These are phyloP conservation scores for Megathymus violae DNA, from an alignment of 1,140 invertebrate species.

Conservation along the genomic window DNA sequence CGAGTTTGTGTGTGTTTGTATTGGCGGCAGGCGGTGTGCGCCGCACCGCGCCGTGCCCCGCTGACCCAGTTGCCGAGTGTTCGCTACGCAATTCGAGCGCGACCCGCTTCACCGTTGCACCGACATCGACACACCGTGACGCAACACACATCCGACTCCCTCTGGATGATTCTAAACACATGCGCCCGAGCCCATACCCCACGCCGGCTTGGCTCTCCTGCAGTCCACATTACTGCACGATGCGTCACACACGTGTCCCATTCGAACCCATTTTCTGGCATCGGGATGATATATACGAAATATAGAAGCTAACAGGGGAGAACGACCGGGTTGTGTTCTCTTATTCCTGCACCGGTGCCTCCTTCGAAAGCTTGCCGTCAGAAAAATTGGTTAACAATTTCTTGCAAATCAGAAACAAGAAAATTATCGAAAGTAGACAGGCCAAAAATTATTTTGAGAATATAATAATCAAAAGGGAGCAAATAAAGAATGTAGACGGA, in stretches of 20 bases:
- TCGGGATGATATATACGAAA: too few species aligned
- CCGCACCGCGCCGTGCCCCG: slow-evolving; percentile 71
- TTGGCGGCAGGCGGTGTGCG: slow-evolving; percentile 50
- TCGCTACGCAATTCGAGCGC: slow-evolving; percentile 78
- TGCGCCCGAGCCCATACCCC: not conserved
- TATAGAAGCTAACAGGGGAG: too few species aligned
- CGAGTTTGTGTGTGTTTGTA: slow-evolving; percentile 17
- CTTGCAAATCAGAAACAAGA: too few species aligned
- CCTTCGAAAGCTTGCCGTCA: too few species aligned
- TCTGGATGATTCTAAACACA: slow-evolving; percentile 11
- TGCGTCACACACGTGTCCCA: not conserved
- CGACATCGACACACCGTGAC: slow-evolving; percentile 28
- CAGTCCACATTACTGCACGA: not conserved
- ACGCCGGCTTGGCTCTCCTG: not conserved
- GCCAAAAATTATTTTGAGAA: too few species aligned
- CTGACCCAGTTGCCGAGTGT: slow-evolving; percentile 77
- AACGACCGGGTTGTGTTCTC: too few species aligned
- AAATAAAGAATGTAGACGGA: too few species aligned
- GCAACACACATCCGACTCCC: slow-evolving; percentile 12
- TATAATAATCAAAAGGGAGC: too few species aligned
- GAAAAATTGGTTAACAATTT: too few species aligned
- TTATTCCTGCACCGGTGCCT: too few species aligned
- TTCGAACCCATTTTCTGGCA: too few species aligned
- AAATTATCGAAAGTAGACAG: too few species aligned
- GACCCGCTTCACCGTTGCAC: slow-evolving; percentile 66